phyloP scores from a whole-genome alignment of 2,113 vertebrate genomes.

The Gavialis gangeticus region DNA sequence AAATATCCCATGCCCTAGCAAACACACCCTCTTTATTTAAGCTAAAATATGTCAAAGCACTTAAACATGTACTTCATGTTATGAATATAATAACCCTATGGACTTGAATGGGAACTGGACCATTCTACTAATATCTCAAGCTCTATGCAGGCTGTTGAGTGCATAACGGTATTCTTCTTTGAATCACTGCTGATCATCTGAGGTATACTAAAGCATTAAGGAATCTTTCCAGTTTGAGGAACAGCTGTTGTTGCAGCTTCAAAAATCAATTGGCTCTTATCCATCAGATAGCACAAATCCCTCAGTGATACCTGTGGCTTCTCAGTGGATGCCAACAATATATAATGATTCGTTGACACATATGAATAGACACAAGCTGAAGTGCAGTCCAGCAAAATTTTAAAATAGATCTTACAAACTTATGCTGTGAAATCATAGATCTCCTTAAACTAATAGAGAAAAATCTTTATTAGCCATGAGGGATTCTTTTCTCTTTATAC shows the following conservation, averaged over 20 bases:
- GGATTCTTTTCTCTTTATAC: not conserved
- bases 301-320: not conserved
- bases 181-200: not conserved
- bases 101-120: not conserved
- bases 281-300: slow-evolving; percentile 32
- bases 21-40: not conserved
- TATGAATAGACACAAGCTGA: not conserved
- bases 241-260: not conserved
- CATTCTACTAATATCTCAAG: not conserved
- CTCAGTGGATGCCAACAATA: not conserved
- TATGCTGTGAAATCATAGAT: not conserved
- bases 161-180: not conserved
- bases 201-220: not conserved
- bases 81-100: not conserved
- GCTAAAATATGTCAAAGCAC: not conserved
- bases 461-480: not conserved
- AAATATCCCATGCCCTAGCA: not conserved
- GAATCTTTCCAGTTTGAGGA: not conserved
- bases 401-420: not conserved
- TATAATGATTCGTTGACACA: not conserved
- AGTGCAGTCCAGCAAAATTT: not conserved
- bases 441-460: not conserved
- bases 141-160: not conserved
- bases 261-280: not conserved
- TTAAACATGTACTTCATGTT: not conserved